Conservation (phyloP, 2,888 invertebrate genomes). For the Acronicta alni region DNA sequence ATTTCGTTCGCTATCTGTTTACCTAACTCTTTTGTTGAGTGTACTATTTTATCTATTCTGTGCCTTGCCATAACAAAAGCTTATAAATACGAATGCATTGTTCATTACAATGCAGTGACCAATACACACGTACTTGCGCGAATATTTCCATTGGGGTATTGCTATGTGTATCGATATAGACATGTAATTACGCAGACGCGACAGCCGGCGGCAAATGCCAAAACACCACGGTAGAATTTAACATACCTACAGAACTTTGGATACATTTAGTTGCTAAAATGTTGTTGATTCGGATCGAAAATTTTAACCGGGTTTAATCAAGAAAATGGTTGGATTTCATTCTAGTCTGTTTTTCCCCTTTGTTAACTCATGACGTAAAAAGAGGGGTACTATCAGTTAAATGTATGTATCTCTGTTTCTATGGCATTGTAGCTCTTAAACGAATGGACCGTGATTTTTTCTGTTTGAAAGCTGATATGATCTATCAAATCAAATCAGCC, state of each 20-base stretch:
- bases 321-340: not conserved
- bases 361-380: no score
- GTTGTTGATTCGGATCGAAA: constrained; percentile 17
- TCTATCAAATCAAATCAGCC: no score
- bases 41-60: not conserved
- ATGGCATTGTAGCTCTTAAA: no score
- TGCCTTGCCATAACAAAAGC: constrained; percentile 5
- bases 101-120: constrained; percentile 12
- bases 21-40: no score
- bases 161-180: constrained; percentile 20
- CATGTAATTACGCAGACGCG: constrained; percentile 30
- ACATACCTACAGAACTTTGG: constrained; percentile 25
- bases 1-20: no score
- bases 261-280: constrained; percentile 31
- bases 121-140: constrained; percentile 5
- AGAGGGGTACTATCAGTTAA: no score
- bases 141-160: constrained; percentile 15
- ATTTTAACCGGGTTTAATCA: not conserved
- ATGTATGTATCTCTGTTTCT: no score
- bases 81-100: constrained; percentile 24
- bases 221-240: constrained; percentile 23
- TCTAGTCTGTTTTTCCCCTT: not conserved
- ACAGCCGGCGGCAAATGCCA: constrained; percentile 40
- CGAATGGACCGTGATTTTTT: no score
- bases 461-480: no score